A percentile compares a stretch with the other conserved stretches of the same genome.
Evolutionary conservation across 2,888 invertebrate species (phyloP).

Genomic region (Dysmachus trigonus): DNA sequence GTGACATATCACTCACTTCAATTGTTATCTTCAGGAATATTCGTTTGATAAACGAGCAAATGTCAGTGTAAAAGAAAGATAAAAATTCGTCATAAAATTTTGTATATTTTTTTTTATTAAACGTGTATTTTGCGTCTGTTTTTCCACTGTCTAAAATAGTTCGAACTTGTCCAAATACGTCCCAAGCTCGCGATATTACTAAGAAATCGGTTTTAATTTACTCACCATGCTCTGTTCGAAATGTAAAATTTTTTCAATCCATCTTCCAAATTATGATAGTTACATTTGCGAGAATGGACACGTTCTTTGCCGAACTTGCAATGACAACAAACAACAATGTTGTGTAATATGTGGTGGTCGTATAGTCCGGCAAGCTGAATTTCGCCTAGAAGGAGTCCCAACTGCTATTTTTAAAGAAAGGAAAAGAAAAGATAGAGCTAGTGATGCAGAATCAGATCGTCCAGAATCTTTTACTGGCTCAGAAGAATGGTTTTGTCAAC

Average conservation of each 20-base stretch:
- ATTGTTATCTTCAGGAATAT: constrained; percentile 35
- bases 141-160: neutral
- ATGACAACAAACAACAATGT: neutral
- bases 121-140: constrained; percentile 14
- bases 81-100: constrained; percentile 43
- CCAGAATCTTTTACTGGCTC: neutral
- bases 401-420: constrained; percentile 27
- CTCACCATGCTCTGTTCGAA: constrained; percentile 46
- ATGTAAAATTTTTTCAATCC: constrained; percentile 46
- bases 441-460: neutral
- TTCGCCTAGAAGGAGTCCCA: constrained; percentile 41
- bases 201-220: constrained; percentile 9
- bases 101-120: constrained; percentile 24
- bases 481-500: neutral
- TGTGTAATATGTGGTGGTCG: constrained; percentile 35
- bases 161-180: neutral
- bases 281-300: constrained; percentile 45
- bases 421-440: neutral
- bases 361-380: constrained; percentile 26
- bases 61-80: constrained; percentile 44
- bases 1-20: constrained; percentile 1
- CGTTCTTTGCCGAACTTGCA: constrained; percentile 35
- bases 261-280: constrained; percentile 47
- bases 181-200: neutral
- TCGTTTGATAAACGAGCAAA: constrained; percentile 44